Evolutionary conservation across 2,113 vertebrate species (phyloP), one percentile per base, ranked within the genome.

Genomic region (Hoplias malabaricus): DNA sequence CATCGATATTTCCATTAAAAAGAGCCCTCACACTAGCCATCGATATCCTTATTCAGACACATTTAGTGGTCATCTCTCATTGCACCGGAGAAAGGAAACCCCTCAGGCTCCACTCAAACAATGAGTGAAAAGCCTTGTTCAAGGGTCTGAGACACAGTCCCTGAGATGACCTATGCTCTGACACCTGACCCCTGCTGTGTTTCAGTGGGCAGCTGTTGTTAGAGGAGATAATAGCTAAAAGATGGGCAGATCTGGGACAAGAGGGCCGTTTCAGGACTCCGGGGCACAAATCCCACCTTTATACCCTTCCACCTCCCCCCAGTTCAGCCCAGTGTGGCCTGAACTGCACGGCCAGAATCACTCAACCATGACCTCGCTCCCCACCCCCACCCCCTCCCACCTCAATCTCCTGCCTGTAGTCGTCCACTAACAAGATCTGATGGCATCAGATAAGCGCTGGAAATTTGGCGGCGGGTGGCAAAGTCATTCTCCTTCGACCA

Each of bases 101-200:
- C 79, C 36, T 59, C 67, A 76, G 57, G 67, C 31, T 14, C 27
- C 48, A 16, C 23, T 59, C 31, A 33, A 76, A 61, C 53, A 57
- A 82, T 34, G 65, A 77, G 40, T n/a, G 16, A 13, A n/a, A 71
- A 73, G 81, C 59, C 67, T 82, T 84, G 87, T 84, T 83, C 82
- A 86, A 81, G 80, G 34, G 34, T 78, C 69, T 40, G 61, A 36
- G 12, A 70, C 38, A 80, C 85, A 82, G 84, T 79, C 75, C 46
- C 11, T 21, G 14, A 62, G 42, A 31, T 36, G 71, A 76, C 66
- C 68, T 69, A 68, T 75, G 87, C 83, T 77, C 77, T 27, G 89
- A 87, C 71, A 87, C 87, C 78, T 87, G 88, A 90, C 88, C 86
- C 82, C 43, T 80, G 71, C 29, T 79, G 71, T 87, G 84, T 90